These are phyloP conservation scores for Pluvianellus socialis DNA, from an alignment of 2,113 vertebrate species.

Conservation along the genomic window DNA sequence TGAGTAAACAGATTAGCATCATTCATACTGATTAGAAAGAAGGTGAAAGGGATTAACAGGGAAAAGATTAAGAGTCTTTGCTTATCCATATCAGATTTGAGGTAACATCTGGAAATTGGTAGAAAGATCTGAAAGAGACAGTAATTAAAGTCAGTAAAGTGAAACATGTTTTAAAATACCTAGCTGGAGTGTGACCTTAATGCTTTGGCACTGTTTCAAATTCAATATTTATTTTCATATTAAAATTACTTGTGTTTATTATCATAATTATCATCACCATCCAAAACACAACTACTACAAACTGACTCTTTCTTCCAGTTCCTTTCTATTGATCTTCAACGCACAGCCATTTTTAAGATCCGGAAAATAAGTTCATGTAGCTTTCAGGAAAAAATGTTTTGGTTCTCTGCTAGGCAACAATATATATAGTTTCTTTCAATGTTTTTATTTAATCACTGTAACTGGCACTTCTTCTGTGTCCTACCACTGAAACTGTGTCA, in stretches of 20 bases:
- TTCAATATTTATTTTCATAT: background rate
- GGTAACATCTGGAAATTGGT: background rate
- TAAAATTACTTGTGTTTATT: background rate
- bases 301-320: background rate
- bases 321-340: background rate
- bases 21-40: background rate
- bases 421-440: background rate
- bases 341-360: background rate
- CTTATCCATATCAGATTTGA: background rate
- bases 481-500: background rate
- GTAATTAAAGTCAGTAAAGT: background rate
- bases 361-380: background rate
- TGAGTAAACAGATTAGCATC: background rate
- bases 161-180: background rate
- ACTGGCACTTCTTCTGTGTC: background rate
- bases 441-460: background rate
- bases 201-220: background rate
- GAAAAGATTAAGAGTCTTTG: background rate
- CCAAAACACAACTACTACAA: background rate
- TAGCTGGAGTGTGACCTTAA: background rate
- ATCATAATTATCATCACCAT: background rate
- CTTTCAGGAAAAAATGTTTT: conserved; percentile 7
- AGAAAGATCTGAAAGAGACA: background rate
- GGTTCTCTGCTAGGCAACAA: conserved; percentile 11
- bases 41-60: background rate